Base-by-base conservation (phyloP, 2,888 invertebrate species). In the Ferdinandea cuprea region DNA sequence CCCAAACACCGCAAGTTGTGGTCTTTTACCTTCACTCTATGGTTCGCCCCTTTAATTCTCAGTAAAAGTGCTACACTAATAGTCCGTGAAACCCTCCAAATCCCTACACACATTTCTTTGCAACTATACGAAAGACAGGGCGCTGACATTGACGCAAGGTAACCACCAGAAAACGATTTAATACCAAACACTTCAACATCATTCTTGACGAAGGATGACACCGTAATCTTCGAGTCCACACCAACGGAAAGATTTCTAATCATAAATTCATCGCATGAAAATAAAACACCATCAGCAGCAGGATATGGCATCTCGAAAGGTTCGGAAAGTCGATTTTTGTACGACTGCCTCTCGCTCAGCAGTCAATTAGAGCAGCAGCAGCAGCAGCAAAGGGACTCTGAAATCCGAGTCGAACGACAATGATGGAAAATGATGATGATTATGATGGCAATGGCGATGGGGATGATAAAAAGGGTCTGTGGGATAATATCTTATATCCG, bases 191-290 rank as follows among this genome's bases (percentile, higher is more conserved):
- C 68, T 46, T 68, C 32, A 52, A 30, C 35, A 35, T n/a, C 44
- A 54, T 0, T n/a, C 17, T n/a, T 13, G 46, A 28, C 9, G 61
- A 59, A 48, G 17, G 17, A 69, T 58, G 58, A 40, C 46, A 58
- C 11, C 28, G 40, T 40, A 48, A 50, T 59, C 28, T 13, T 11
- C 17, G 21, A 7, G n/a, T 48, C 35, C 8, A 44, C 30, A 66
- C 52, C 44, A 58, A 17, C 17, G 58, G 35, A 44, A 1, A 44
- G n/a, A n/a, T 37, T 61, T 71, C 72, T 61, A 61, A 72, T 79
- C 59, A 61, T 48, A 66, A 79, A 79, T 79, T 72, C 72, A 72
- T 72, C 37, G 59, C 54, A 79, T 66, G 58, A 50, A 44, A 71
- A 35, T 65, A 58, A 44, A 50, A 78, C 50, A 50, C 35, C 63